Base-by-base conservation (phyloP, 1,140 invertebrate species). In the Zophobas atratus region DNA sequence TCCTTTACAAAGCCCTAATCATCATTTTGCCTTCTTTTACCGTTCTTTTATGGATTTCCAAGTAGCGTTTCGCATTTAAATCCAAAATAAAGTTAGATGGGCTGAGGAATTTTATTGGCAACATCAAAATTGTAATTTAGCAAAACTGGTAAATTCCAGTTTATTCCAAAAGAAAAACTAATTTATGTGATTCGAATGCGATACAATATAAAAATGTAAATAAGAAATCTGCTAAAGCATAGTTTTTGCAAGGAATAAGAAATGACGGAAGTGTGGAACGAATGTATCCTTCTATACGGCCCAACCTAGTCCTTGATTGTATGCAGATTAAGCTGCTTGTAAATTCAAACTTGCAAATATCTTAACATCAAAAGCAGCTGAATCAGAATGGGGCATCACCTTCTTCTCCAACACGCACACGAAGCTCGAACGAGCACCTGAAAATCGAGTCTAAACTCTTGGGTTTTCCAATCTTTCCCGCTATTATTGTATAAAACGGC, bases 281-380 rank as follows among this genome's bases (percentile, higher is more conserved):
- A 43, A 67, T 67, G 60, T 67, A 67, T 67, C 60, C 20, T 43
- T 43, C 8, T 67, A 39, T 43, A 41, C 38, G 39, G 35, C 60
- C 60, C 60, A 67, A 36, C 60, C n/a, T 67, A 8, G 60, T n/a
- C 34, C 39, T 67, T 67, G 60, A 67, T 67, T 67, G 60, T 67
- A 67, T 67, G 60, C 60, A 67, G 60, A 67, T 67, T 67, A 67
- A 41, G 60, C 60, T 39, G 60, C 60, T 67, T 67, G 60, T 67
- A 46, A 43, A 67, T 67, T 67, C 39, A 67, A 67, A 67, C 60
- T 67, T 67, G 60, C 60, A 67, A 67, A 67, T 67, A 67, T 67
- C 60, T 67, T 67, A 67, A 67, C 60, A 67, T 67, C 60, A 67
- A 67, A 67, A 67, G 60, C 60, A 67, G 60, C 60, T 67, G 60